Evolutionary conservation across 2,888 invertebrate species (phyloP).

Genomic region (Harpalus rufipes): DNA sequence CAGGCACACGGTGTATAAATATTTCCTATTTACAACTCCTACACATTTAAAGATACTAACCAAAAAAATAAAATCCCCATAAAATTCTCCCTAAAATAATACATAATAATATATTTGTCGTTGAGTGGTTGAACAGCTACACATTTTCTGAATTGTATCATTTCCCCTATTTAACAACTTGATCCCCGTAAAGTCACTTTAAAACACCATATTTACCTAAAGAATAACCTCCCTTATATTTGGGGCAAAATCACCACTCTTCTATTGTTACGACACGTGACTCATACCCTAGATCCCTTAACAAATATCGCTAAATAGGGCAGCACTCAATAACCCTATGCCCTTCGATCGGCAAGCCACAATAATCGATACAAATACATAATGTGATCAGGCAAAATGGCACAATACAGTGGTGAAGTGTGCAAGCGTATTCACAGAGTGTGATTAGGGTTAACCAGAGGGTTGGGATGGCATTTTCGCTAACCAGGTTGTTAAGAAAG

Average conservation of each 20-base stretch:
- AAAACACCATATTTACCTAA: conserved; percentile 20
- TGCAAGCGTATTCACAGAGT: conserved; percentile 23
- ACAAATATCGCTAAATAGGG: conserved; percentile 50
- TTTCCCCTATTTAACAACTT: neutral
- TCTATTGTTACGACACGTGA: conserved; percentile 41
- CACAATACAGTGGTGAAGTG: conserved; percentile 33
- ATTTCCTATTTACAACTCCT: too few species aligned
- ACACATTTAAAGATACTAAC: too few species aligned
- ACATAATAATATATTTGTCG: too few species aligned
- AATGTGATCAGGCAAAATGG: conserved; percentile 54
- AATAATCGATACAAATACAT: conserved; percentile 63
- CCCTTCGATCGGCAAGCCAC: conserved; percentile 29
- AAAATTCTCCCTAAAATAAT: too few species aligned
- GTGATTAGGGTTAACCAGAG: conserved; percentile 43
- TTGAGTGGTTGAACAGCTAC: neutral
- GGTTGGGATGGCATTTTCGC: conserved; percentile 19
- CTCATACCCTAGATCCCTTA: conserved; percentile 20
- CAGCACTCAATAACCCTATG: conserved; percentile 56
- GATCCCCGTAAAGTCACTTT: neutral
- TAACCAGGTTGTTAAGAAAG: conserved; percentile 43
- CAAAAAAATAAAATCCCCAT: too few species aligned
- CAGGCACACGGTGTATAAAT: too few species aligned
- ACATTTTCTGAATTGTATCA: too few species aligned
- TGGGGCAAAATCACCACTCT: conserved; percentile 34
- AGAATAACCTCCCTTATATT: conserved; percentile 12